phyloP scores from a whole-genome alignment of 1,140 invertebrate genomes.

The Bactericera cockerelli region DNA sequence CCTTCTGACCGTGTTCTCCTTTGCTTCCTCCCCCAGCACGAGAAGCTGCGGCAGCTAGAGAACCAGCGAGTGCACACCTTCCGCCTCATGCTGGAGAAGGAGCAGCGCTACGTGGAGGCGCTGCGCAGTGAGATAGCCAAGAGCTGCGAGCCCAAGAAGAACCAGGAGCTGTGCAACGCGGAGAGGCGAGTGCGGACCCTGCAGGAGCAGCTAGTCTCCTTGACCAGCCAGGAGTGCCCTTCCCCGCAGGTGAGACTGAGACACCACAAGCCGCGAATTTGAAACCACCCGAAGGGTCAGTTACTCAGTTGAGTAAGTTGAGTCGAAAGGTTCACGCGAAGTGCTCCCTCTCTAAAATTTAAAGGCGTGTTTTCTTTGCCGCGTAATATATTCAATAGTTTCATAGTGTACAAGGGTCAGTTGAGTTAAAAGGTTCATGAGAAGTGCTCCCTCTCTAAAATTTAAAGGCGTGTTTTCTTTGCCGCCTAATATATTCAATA shows the following conservation, averaged over 20 bases:
- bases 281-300: too few relatives aligned
- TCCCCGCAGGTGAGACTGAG: constrained; percentile 6
- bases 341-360: too few relatives aligned
- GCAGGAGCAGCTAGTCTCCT: constrained; percentile 38
- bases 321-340: too few relatives aligned
- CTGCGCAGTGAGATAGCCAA: constrained; percentile 42
- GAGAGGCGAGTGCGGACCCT: constrained; percentile 43
- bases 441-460: too few relatives aligned
- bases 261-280: too few relatives aligned
- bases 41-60: constrained; percentile 59
- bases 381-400: too few relatives aligned
- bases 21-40: constrained; percentile 38
- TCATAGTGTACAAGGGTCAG: too few relatives aligned
- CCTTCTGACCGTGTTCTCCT: neutral
- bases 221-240: constrained; percentile 22
- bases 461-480: too few relatives aligned
- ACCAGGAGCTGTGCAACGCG: constrained; percentile 37
- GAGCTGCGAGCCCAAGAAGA: constrained; percentile 30
- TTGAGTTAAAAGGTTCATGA: too few relatives aligned
- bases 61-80: constrained; percentile 57
- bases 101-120: constrained; percentile 55
- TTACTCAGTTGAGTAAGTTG: too few relatives aligned
- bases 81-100: constrained; percentile 62
- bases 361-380: too few relatives aligned
- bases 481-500: too few relatives aligned